phyloP scores from a whole-genome alignment of 2,113 vertebrate species.

The Ailurus styani region DNA sequence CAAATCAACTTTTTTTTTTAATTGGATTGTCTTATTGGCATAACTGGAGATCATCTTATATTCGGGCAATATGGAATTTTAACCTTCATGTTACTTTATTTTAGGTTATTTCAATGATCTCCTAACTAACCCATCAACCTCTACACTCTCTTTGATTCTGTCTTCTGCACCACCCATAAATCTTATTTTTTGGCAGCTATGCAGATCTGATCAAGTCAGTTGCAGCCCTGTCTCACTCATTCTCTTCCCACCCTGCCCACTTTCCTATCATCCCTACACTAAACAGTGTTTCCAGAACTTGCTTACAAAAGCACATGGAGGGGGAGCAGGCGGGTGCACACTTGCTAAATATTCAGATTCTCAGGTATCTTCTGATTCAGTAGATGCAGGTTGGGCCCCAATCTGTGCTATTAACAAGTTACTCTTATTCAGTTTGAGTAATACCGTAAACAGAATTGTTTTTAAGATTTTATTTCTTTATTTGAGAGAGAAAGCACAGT shows the following conservation, averaged over 20 bases:
- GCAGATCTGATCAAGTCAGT: background rate
- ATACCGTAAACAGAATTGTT: background rate
- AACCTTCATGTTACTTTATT: background rate
- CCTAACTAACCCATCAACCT: background rate
- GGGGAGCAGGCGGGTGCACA: background rate
- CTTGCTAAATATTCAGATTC: background rate
- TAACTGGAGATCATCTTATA: background rate
- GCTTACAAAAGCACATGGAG: background rate
- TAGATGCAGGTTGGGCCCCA: background rate
- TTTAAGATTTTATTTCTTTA: too few species aligned
- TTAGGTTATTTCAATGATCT: background rate
- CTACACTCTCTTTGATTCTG: background rate
- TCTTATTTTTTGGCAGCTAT: background rate
- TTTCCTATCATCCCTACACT: background rate
- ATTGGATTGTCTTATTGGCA: background rate
- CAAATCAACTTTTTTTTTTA: background rate
- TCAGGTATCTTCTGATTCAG: background rate
- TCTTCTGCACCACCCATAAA: background rate
- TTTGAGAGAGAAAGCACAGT: too few species aligned
- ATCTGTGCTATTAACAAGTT: background rate
- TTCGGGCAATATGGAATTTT: background rate
- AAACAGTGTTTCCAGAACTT: background rate
- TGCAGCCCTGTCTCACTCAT: background rate
- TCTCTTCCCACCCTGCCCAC: background rate
- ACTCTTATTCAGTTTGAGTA: background rate